Percentiles rank a stretch among this genome's conserved stretches.
These are phyloP conservation scores for Diabrotica virgifera DNA, from an alignment of 1,140 invertebrate species.

Conservation along the genomic window DNA sequence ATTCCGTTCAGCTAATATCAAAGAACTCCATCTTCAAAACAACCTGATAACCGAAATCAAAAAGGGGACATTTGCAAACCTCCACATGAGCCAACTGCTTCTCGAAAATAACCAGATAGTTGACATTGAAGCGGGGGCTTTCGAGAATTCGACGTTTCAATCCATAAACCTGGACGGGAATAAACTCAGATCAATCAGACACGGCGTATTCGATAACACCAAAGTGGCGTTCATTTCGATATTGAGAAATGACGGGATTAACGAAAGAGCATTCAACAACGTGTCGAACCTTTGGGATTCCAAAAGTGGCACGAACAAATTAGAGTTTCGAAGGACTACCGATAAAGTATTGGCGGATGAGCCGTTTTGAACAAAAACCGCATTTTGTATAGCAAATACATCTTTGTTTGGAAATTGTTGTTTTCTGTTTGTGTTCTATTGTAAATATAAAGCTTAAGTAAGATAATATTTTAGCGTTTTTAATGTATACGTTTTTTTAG, in stretches of 20 bases:
- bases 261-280: neutral
- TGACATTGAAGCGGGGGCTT: conserved; percentile 6
- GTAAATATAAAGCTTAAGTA: no score
- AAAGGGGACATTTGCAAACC: neutral
- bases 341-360: neutral
- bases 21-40: neutral
- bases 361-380: no score
- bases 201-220: conserved; percentile 3
- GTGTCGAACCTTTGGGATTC: neutral
- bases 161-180: conserved; percentile 11
- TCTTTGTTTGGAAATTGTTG: no score
- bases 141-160: conserved; percentile 4
- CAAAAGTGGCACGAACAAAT: neutral
- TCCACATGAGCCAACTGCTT: neutral
- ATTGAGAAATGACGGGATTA: neutral
- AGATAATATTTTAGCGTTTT: no score
- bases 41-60: neutral
- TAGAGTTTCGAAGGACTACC: neutral
- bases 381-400: no score
- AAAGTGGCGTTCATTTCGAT: neutral
- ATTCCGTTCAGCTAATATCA: neutral
- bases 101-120: conserved; percentile 6
- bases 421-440: no score
- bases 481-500: no score
- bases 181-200: neutral